Evolutionary conservation across 2,797 vertebrate species (phyloP).

Genomic region (Rhabdophis nuchalis): DNA sequence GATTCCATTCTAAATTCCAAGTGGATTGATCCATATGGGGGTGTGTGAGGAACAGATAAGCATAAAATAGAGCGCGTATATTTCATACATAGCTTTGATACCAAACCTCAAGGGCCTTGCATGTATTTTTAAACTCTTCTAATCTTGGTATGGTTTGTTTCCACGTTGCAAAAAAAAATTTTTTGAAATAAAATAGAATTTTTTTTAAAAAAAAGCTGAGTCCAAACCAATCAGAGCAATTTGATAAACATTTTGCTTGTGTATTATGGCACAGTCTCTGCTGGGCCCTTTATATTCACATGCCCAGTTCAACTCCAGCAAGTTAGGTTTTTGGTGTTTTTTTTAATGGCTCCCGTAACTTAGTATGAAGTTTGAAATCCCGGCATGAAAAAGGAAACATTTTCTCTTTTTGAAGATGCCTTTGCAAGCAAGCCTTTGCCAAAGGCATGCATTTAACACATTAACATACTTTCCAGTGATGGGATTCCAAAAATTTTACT

Average conservation of each 20-base stretch:
- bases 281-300: background rate
- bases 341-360: background rate
- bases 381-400: background rate
- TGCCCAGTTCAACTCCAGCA: background rate
- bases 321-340: background rate
- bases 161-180: background rate
- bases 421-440: background rate
- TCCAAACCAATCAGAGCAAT: background rate
- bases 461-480: background rate
- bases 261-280: background rate
- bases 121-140: slow-evolving; percentile 4
- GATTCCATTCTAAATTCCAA: slow-evolving; percentile 31
- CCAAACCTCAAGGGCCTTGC: background rate
- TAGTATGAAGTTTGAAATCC: background rate
- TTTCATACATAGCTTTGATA: background rate
- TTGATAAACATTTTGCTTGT: background rate
- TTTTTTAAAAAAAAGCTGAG: background rate
- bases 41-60: background rate
- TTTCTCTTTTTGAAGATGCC: background rate
- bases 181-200: background rate
- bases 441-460: background rate
- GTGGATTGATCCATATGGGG: background rate
- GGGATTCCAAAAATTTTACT: too few relatives aligned
- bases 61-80: slow-evolving; percentile 2
- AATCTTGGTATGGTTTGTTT: background rate